A percentile compares a stretch with the other conserved stretches of the same genome.
Evolutionary conservation across 2,888 invertebrate species (phyloP).

Genomic region (Tipula confusa): DNA sequence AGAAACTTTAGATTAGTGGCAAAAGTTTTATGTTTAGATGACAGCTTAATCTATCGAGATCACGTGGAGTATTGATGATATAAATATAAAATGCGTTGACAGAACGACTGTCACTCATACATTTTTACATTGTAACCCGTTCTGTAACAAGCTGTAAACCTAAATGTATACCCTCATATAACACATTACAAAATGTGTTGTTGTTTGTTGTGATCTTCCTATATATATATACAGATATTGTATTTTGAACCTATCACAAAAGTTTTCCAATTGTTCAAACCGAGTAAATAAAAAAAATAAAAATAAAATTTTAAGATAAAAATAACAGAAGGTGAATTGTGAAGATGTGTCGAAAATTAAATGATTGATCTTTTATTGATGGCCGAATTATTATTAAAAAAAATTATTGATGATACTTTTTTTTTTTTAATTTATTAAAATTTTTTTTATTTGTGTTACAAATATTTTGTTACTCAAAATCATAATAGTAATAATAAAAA

Average conservation of each 20-base stretch:
- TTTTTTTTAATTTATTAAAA: constrained; percentile 15
- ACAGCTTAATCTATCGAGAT: too few species aligned
- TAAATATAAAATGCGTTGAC: too few species aligned
- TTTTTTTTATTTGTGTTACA: constrained; percentile 25
- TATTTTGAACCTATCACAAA: background rate
- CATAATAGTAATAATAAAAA: background rate
- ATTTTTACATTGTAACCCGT: too few species aligned
- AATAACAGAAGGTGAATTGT: constrained; percentile 12
- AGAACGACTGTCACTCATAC: too few species aligned
- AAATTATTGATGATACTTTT: constrained; percentile 4
- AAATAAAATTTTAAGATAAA: too few species aligned
- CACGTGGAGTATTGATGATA: too few species aligned
- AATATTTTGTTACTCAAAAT: constrained; percentile 16
- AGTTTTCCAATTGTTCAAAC: background rate
- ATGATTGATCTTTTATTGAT: constrained; percentile 25
- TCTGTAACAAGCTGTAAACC: background rate
- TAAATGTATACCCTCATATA: background rate
- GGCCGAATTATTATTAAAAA: constrained; percentile 12
- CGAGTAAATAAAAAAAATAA: background rate
- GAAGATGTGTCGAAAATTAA: constrained; percentile 20
- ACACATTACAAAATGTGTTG: background rate
- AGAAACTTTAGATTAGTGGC: too few species aligned
- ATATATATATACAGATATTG: constrained; percentile 8
- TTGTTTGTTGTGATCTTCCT: background rate
- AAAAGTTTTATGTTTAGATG: too few species aligned